A percentile compares a stretch with the other conserved stretches of the same genome.
These are phyloP conservation scores for Megathymus violae DNA, from an alignment of 1,140 invertebrate genomes.

Conservation along the genomic window DNA sequence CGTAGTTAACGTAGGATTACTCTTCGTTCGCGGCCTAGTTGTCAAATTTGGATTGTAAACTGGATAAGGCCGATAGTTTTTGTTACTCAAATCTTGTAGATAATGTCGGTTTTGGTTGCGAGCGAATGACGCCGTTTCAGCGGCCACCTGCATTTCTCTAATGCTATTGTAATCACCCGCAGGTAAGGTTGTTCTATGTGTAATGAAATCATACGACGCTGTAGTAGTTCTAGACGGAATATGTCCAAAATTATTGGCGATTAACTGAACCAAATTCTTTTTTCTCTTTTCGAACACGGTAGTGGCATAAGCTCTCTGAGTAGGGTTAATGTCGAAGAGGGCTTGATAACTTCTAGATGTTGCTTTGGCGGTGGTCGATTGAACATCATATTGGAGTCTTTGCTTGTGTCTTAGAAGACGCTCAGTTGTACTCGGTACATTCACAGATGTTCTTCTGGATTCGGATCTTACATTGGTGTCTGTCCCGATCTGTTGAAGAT, in stretches of 20 bases:
- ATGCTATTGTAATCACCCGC: conserved; percentile 62
- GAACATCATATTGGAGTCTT: conserved; percentile 55
- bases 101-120: conserved; percentile 82
- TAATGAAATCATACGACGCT: conserved; percentile 66
- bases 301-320: conserved; percentile 60
- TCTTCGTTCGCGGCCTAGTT: conserved; percentile 57
- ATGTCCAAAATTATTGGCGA: conserved; percentile 70
- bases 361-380: conserved; percentile 46
- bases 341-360: conserved; percentile 65
- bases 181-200: conserved; percentile 56
- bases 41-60: conserved; percentile 68
- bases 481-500: conserved; percentile 63
- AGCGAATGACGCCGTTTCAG: conserved; percentile 90
- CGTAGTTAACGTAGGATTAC: conserved; percentile 66
- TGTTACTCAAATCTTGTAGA: conserved; percentile 69
- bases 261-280: conserved; percentile 70
- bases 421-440: conserved; percentile 67
- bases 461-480: conserved; percentile 59
- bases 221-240: conserved; percentile 54
- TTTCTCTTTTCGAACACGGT: conserved; percentile 66
- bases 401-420: conserved; percentile 63
- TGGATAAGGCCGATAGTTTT: conserved; percentile 71
- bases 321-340: conserved; percentile 61
- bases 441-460: conserved; percentile 60
- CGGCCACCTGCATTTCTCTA: conserved; percentile 88